Evolutionary conservation across 2,888 invertebrate genomes (phyloP).

Genomic region (Tipula helvola): DNA sequence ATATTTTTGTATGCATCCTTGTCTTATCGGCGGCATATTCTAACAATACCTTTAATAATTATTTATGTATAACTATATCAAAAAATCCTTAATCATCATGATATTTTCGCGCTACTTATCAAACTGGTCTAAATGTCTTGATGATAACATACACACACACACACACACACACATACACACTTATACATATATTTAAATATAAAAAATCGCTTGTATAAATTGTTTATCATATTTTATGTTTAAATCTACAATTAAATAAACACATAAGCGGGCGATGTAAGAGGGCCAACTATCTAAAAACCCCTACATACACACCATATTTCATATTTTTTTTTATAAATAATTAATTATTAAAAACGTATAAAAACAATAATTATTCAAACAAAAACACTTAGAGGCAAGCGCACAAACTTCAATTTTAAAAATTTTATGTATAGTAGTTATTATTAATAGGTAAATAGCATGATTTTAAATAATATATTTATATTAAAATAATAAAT

Average conservation of each 20-base stretch:
- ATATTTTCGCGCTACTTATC: background rate
- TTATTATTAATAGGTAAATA: background rate
- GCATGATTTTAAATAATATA: background rate
- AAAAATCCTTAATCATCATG: background rate
- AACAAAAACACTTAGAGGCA: background rate
- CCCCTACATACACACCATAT: background rate
- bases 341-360: background rate
- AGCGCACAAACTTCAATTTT: background rate
- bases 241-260: background rate
- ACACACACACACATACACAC: background rate
- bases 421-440: background rate
- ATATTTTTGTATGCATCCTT: background rate
- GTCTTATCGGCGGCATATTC: background rate
- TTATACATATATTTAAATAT: background rate
- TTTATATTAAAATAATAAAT: constrained; percentile 29
- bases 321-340: background rate
- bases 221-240: background rate
- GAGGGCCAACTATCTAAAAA: background rate
- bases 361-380: background rate
- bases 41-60: background rate
- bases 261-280: background rate
- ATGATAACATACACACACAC: background rate
- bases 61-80: background rate
- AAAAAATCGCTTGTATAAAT: background rate
- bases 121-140: background rate